Evolutionary conservation across 2,113 vertebrate species (phyloP).

Genomic region (Dinomys branickii): DNA sequence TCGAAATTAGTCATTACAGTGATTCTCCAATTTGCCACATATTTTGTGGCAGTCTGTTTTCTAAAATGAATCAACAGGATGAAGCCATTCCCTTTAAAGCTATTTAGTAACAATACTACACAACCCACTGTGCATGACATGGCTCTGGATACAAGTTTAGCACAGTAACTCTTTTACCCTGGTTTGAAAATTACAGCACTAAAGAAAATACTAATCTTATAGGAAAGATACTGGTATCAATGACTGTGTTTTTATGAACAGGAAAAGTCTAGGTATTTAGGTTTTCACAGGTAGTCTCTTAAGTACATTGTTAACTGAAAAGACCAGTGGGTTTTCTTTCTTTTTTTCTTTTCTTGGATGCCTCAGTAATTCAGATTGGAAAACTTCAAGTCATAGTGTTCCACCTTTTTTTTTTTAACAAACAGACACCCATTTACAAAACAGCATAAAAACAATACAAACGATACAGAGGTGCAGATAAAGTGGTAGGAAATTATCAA

Average conservation of each 20-base stretch:
- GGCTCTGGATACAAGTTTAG: slow-evolving; percentile 19
- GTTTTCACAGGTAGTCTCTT: neutral
- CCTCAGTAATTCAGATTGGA: neutral
- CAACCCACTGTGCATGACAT: neutral
- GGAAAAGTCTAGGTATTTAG: neutral
- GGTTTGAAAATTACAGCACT: slow-evolving; percentile 23
- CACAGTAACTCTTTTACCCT: neutral
- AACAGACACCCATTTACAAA: too few species aligned
- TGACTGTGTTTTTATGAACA: neutral
- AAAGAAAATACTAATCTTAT: slow-evolving; percentile 26
- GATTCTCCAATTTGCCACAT: slow-evolving; percentile 53
- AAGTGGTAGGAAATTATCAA: too few species aligned
- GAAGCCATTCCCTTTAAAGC: slow-evolving; percentile 43
- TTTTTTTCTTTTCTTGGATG: neutral
- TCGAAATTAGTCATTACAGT: slow-evolving; percentile 57
- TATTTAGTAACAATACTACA: neutral
- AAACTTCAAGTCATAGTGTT: neutral
- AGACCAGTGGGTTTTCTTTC: neutral
- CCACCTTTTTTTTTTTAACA: neutral
- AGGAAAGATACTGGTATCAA: neutral
- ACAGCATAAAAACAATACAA: too few species aligned
- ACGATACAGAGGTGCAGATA: too few species aligned
- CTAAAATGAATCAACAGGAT: slow-evolving; percentile 52
- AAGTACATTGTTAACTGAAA: neutral
- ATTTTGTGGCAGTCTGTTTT: slow-evolving; percentile 55